Conservation (phyloP, 1,140 invertebrate species). For the Dolichoris vasculosae region DNA sequence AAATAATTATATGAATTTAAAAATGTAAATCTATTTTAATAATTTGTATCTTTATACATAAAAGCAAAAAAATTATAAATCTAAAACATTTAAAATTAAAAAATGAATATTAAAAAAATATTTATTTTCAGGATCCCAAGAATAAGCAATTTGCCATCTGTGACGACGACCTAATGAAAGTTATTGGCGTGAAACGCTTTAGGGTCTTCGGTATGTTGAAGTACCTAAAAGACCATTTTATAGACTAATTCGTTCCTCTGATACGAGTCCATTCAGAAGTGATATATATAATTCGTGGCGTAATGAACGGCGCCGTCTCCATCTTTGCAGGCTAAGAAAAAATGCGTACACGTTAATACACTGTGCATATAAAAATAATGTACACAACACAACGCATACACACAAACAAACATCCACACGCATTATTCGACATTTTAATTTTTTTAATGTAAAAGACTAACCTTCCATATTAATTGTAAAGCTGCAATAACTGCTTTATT, state of each 20-base stretch:
- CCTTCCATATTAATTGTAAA: constrained; percentile 23
- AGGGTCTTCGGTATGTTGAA: constrained; percentile 97
- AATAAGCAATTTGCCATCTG: constrained; percentile 96
- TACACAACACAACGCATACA: constrained; percentile 11
- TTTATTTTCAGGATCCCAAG: constrained; percentile 83
- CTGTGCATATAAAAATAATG: constrained; percentile 27
- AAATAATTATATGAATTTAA: no score
- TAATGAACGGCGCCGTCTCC: background rate
- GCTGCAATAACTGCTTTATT: constrained; percentile 36
- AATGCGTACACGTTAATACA: constrained; percentile 56
- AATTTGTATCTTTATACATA: background rate
- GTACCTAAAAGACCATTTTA: constrained; percentile 92
- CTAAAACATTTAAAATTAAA: background rate
- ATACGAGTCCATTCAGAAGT: constrained; percentile 58
- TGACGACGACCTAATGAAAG: constrained; percentile 91
- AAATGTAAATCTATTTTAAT: no score
- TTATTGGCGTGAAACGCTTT: constrained; percentile 92
- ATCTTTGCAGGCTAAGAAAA: constrained; percentile 27
- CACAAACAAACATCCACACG: background rate
- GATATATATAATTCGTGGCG: constrained; percentile 40
- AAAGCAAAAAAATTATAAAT: background rate
- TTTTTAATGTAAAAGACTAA: constrained; percentile 51
- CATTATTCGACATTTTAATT: constrained; percentile 39
- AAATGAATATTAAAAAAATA: constrained; percentile 1
- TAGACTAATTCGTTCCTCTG: constrained; percentile 76